phyloP scores from a whole-genome alignment of 2,888 invertebrate species.

The Drosophila quinaria region DNA sequence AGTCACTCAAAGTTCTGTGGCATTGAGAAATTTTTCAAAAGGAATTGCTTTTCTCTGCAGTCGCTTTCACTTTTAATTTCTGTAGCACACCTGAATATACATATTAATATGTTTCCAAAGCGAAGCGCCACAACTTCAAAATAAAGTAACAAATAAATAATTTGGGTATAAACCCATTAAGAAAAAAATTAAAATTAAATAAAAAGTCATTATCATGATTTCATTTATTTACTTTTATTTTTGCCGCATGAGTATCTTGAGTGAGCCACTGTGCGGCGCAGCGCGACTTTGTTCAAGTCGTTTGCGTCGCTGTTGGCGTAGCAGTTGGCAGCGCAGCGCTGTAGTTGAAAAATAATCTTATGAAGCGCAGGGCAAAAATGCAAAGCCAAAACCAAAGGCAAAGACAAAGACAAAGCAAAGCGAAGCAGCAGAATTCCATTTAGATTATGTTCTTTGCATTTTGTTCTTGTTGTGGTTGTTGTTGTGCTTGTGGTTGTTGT shows the following conservation, averaged over 20 bases:
- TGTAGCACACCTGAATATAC: no score
- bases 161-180: no score
- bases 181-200: no score
- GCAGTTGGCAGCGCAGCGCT: conserved; percentile 19
- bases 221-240: neutral
- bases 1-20: no score
- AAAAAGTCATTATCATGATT: no score
- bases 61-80: no score
- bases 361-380: conserved; percentile 41
- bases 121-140: no score
- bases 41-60: no score
- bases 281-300: conserved; percentile 54
- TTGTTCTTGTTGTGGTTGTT: conserved; percentile 29
- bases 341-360: conserved; percentile 64
- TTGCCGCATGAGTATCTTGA: neutral
- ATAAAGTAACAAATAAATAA: no score
- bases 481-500: conserved; percentile 57
- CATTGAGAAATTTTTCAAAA: no score
- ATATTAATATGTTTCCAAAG: no score
- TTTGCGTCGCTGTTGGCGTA: conserved; percentile 56
- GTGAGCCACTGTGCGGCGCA: conserved; percentile 1
- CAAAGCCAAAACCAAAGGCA: conserved; percentile 46
- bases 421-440: conserved; percentile 72
- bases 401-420: conserved; percentile 58
- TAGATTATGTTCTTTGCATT: conserved; percentile 69